Evolutionary conservation across 2,888 invertebrate species (phyloP).

Genomic region (Gymnosoma rotundatum): DNA sequence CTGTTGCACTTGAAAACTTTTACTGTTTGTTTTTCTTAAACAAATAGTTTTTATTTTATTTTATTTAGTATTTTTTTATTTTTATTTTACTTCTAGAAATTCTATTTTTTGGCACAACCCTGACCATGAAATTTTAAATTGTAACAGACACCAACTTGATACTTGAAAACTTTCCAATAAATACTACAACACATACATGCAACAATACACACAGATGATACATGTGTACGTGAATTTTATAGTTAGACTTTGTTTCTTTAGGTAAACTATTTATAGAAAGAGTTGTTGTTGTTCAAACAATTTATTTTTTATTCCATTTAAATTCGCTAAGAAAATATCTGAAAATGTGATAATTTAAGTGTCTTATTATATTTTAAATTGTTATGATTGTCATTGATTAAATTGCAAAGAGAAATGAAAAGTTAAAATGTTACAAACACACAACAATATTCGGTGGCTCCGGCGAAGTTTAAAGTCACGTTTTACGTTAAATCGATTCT

Average conservation of each 20-base stretch:
- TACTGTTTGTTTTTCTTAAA: conserved; percentile 37
- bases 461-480: no score
- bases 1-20: conserved; percentile 69
- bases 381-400: no score
- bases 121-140: conserved; percentile 69
- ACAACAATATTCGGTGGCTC: no score
- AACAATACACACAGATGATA: no score
- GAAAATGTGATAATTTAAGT: no score
- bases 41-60: conserved; percentile 7
- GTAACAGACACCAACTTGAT: conserved; percentile 62
- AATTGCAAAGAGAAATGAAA: no score
- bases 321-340: no score
- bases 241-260: not conserved
- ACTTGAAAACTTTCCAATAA: conserved; percentile 61
- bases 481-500: no score
- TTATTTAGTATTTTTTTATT: not conserved
- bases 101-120: conserved; percentile 60
- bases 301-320: not conserved
- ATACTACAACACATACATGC: not conserved
- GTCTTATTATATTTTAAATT: no score
- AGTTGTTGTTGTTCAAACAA: not conserved
- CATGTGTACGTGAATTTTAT: no score
- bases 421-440: no score
- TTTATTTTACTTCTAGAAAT: not conserved
- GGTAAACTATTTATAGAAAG: conserved; percentile 9